Base-by-base conservation (phyloP, 2,113 vertebrate genomes). In the Lethenteron reissneri region DNA sequence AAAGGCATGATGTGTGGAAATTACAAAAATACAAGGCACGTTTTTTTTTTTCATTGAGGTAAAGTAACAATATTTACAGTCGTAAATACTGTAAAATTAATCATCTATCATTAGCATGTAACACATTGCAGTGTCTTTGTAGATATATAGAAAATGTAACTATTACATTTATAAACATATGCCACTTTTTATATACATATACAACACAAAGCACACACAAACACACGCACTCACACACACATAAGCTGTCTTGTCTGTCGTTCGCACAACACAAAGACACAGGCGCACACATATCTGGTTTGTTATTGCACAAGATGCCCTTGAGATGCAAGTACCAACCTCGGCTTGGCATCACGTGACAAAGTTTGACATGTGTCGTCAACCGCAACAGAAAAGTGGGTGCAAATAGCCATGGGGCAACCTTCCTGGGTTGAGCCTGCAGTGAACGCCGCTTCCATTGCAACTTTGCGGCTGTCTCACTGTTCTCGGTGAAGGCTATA, bases 341-440 rank as follows among this genome's bases (percentile, higher is more conserved):
- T 79, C 79, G 83, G 86, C 83, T 83, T 81, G 84, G 84, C 89
- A 90, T 88, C 83, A 82, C 86, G 85, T 84, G 84, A 84, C 87
- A 86, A 82, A 83, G 83, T 83, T 83, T 84, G 82, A 88, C 88
- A 92, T 96, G 92, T 88, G 88, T 87, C 86, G 85, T 97, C 92
- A 97, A 96, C 92, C 92, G 83, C 89, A 87, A 86, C 92, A 90
- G 92, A 96, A 94, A 89, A 92, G 92, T 97, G 90, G 92, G 81
- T 86, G 86, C 92, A 92, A 94, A 95, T 90, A 90, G 86, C 85
- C 84, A 83, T 86, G 85, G 85, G 88, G 87, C 90, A 91, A 82
- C 72, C 70, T 68, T 25, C 64, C 25, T 41, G 41, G 41, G 41
- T 41, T 41, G 41, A 41, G 41, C 41, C 41, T 41, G 41, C 41